Base-by-base conservation (phyloP, 2,888 invertebrate species). In the Eupelmus urozonus region DNA sequence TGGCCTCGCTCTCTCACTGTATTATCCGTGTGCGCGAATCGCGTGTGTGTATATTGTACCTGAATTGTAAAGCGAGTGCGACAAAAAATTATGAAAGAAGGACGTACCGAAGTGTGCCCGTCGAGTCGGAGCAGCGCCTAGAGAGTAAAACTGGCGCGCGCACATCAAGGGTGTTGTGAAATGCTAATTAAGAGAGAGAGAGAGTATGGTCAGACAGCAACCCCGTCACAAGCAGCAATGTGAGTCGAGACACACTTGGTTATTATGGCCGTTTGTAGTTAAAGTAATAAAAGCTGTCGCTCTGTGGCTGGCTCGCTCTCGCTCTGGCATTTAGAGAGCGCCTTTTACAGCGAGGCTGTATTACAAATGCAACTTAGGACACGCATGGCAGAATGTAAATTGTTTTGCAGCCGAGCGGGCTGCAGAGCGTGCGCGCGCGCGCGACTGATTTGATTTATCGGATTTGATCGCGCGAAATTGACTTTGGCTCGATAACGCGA, bases 181-280 rank as follows among this genome's bases (percentile, higher is more conserved):
- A 74, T 34, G 62, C 42, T 67, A 59, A 55, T 66, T 67, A 45
- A 34, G 34, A 34, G 25, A 67, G 34, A 34, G 18, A 40, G 60
- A 29, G 42, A n/a, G 29, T n/a, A n/a, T n/a, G n/a, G 27, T 13
- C 23, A 42, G 57, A 74, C 29, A 16, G 65, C 69, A 59, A 76
- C 49, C 62, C 66, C 67, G 60, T 16, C 40, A 40, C 18, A 65
- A 7, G 23, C 57, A 57, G 65, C 60, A 67, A 78, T 53, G 78
- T 79, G 78, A 79, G 78, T 79, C 75, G 65, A 71, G n/a, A n/a
- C n/a, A n/a, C 45, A 13, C 65, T 75, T 75, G 60, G 60, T 70
- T 75, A 71, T 75, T 71, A 75, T 65, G 65, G 53, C 42, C 65
- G 51, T 75, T 75, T 75, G 3, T 5, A 53, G 66, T 57, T 45